Percentiles rank a stretch among this genome's conserved stretches.
Conservation (phyloP, 2,797 vertebrate species). For the Gouania willdenowi region DNA sequence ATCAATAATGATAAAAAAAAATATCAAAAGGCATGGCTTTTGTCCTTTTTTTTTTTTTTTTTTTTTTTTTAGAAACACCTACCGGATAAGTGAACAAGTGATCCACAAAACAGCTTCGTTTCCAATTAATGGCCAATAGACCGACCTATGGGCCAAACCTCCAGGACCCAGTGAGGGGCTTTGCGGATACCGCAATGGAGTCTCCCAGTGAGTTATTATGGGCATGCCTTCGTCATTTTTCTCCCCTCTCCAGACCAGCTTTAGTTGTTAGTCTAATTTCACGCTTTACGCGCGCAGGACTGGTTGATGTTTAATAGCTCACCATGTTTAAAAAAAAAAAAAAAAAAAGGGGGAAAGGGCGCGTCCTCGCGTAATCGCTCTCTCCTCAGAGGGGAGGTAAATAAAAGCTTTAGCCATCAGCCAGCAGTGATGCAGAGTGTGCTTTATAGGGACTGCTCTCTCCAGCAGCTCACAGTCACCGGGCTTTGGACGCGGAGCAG, state of each 20-base stretch:
- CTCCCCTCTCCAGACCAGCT: constrained; percentile 32
- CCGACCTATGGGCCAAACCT: constrained; percentile 68
- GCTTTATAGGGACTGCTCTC: constrained; percentile 28
- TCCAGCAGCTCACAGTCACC: constrained; percentile 13
- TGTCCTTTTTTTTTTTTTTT: no score
- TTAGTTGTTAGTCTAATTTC: constrained; percentile 40
- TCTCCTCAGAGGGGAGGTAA: constrained; percentile 61
- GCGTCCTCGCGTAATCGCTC: constrained; percentile 54
- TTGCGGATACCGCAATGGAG: constrained; percentile 75
- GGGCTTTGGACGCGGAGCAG: constrained; percentile 11
- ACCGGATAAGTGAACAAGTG: constrained; percentile 78
- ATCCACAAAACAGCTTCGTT: constrained; percentile 77
- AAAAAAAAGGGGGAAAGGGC: constrained; percentile 55
- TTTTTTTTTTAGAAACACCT: constrained; percentile 76
- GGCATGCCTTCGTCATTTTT: constrained; percentile 45
- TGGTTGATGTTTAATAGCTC: constrained; percentile 55
- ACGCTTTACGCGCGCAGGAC: constrained; percentile 41
- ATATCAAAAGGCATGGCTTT: constrained; percentile 65
- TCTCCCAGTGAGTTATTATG: constrained; percentile 78
- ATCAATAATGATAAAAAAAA: constrained; percentile 70
- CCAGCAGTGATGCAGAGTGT: constrained; percentile 59
- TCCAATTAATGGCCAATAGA: constrained; percentile 78
- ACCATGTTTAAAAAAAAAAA: no score
- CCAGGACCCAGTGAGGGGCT: constrained; percentile 67
- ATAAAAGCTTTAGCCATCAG: constrained; percentile 64